Evolutionary conservation across 2,113 vertebrate genomes (phyloP), one percentile per base, ranked within the genome.

Genomic region (Urocynchramus pylzowi): DNA sequence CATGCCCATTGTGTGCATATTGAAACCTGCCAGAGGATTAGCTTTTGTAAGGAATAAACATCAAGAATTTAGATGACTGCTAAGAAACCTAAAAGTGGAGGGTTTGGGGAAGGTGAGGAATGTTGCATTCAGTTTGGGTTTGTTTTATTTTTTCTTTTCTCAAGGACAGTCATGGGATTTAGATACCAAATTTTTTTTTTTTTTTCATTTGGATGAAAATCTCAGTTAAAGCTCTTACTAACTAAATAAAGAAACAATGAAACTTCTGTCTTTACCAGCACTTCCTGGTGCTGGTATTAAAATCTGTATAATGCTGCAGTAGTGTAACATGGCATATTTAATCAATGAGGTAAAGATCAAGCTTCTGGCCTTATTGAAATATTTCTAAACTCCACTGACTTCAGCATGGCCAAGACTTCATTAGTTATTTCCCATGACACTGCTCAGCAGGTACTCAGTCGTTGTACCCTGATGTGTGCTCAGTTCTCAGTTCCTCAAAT

Each of bases 41-140:
- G 5, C 6, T 95, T 84, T 77, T 65, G 13, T 69, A 39, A 68
- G 37, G n/a, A 76, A 45, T 37, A 87, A 81, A 42, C 26, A 44
- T 47, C 8, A 65, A 22, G 31, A 71, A 3, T 81, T 27, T 5
- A 81, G 37, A 77, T 64, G 14, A 59, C 13, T 59, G 26, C 31
- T 91, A 69, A 79, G 37, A 83, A 83, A 74, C 28, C 33, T 42
- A 56, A 74, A 68, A 37, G 3, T 41, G 4, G 79, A 63, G 35
- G 12, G 2, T 28, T 60, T 67, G 26, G 8, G 33, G 3, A 11
- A 39, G 16, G 1, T 6, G 2, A 9, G 5, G 16, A 3, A 2
- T 21, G 11, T 50, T 50, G 4, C 33, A 24, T 26, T 37, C 17
- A 22, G 18, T 69, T 60, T 23, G 5, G 4, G 13, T 49, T 82